Conservation (phyloP, 1,140 invertebrate species). For the Aphidius ervi region DNA sequence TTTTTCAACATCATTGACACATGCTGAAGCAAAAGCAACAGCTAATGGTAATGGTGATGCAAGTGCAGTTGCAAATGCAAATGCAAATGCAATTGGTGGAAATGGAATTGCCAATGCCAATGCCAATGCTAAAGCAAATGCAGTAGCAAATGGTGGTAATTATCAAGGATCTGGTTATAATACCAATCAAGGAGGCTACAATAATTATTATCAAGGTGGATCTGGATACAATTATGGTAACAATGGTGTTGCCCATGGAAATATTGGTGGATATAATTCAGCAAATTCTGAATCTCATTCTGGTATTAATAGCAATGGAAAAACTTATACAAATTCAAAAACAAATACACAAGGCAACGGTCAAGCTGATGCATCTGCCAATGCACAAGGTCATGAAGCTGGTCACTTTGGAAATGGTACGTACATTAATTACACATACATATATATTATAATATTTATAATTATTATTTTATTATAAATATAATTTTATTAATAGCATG, state of each 20-base stretch:
- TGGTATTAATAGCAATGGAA: background rate
- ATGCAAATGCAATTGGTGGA: slow-evolving; percentile 11
- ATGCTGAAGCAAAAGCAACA: slow-evolving; percentile 21
- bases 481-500: too few relatives aligned
- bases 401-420: too few relatives aligned
- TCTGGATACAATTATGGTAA: background rate
- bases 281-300: slow-evolving; percentile 8
- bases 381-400: too few relatives aligned
- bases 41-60: slow-evolving; percentile 24
- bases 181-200: too few relatives aligned
- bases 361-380: slow-evolving; percentile 5
- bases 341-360: slow-evolving; percentile 4
- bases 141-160: slow-evolving; percentile 6
- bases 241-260: background rate
- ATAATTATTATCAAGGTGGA: too few relatives aligned
- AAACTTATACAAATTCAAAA: background rate
- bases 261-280: slow-evolving; percentile 10
- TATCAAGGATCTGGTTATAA: background rate
- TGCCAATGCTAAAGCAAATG: slow-evolving; percentile 19
- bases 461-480: too few relatives aligned
- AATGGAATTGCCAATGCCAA: slow-evolving; percentile 24
- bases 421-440: too few relatives aligned
- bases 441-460: too few relatives aligned
- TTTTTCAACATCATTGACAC: slow-evolving; percentile 25
- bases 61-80: slow-evolving; percentile 10